Percentiles rank a stretch among this genome's conserved stretches.
Evolutionary conservation across 1,140 invertebrate genomes (phyloP).

Genomic region (Antheraea pernyi): DNA sequence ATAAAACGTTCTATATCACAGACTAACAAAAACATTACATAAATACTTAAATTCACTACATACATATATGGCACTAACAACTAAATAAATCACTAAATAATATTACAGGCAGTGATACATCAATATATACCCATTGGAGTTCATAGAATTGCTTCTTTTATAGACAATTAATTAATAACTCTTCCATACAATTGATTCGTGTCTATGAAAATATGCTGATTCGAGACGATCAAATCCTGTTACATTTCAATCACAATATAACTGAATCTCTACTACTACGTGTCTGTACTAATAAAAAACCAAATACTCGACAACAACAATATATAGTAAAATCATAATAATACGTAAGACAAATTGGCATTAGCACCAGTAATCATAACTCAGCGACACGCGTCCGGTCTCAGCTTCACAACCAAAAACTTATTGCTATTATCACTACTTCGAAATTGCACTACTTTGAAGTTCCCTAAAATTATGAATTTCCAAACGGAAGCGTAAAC

Average conservation of each 20-base stretch:
- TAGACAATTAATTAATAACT: constrained; percentile 16
- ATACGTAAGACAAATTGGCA: constrained; percentile 48
- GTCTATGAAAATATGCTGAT: neutral
- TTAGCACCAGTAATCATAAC: constrained; percentile 59
- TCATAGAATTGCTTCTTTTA: constrained; percentile 10
- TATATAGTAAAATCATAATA: constrained; percentile 56
- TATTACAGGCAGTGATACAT: constrained; percentile 30
- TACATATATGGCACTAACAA: constrained; percentile 68
- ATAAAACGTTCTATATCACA: constrained; percentile 67
- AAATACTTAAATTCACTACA: constrained; percentile 66
- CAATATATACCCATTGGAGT: neutral
- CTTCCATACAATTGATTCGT: neutral
- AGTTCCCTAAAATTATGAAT: constrained; percentile 44
- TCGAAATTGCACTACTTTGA: constrained; percentile 67
- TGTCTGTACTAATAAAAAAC: constrained; percentile 53
- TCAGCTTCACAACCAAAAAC: constrained; percentile 74
- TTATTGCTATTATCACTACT: constrained; percentile 76
- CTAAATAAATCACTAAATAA: constrained; percentile 40
- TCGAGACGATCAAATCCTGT: constrained; percentile 33
- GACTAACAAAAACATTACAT: constrained; percentile 71
- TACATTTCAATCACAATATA: constrained; percentile 73
- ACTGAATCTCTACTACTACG: constrained; percentile 57
- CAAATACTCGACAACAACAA: constrained; percentile 69
- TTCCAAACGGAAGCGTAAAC: constrained; percentile 41
- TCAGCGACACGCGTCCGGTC: constrained; percentile 43